A percentile compares a stretch with the other conserved stretches of the same genome.
These are phyloP conservation scores for Mantis religiosa DNA, from an alignment of 2,888 invertebrate species.

Conservation along the genomic window DNA sequence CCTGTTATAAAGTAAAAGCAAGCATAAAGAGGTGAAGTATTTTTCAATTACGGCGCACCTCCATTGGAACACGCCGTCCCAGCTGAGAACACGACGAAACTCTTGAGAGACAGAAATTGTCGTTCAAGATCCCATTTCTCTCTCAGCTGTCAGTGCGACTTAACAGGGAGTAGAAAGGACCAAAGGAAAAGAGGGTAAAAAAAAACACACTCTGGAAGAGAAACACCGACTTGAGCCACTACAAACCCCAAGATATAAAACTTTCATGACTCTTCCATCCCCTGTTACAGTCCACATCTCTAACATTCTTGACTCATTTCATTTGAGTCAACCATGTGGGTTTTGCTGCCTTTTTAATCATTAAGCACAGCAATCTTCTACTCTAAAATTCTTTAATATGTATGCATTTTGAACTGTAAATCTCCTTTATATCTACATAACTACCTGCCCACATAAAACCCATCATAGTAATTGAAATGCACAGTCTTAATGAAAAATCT, in stretches of 20 bases:
- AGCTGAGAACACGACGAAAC: slow-evolving; percentile 15
- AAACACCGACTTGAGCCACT: not conserved
- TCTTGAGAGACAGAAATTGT: slow-evolving; percentile 14
- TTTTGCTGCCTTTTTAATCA: not conserved
- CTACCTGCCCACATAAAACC: no score
- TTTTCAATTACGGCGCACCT: slow-evolving; percentile 6
- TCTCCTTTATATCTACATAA: no score
- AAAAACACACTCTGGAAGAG: not conserved
- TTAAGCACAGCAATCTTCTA: no score
- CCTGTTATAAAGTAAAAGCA: not conserved
- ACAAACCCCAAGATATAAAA: not conserved
- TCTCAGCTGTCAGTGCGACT: slow-evolving; percentile 7
- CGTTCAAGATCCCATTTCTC: slow-evolving; percentile 16
- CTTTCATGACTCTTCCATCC: not conserved
- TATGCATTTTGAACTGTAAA: no score
- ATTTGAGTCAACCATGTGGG: not conserved
- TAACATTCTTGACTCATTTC: not conserved
- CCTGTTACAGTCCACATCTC: not conserved
- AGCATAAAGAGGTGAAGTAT: not conserved
- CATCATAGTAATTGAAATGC: no score
- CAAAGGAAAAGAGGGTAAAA: not conserved
- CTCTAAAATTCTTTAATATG: no score
- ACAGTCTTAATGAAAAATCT: no score
- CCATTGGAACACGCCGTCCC: not conserved
- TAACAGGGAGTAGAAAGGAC: not conserved